phyloP scores from a whole-genome alignment of 1,140 invertebrate genomes.

The Orius insidiosus region DNA sequence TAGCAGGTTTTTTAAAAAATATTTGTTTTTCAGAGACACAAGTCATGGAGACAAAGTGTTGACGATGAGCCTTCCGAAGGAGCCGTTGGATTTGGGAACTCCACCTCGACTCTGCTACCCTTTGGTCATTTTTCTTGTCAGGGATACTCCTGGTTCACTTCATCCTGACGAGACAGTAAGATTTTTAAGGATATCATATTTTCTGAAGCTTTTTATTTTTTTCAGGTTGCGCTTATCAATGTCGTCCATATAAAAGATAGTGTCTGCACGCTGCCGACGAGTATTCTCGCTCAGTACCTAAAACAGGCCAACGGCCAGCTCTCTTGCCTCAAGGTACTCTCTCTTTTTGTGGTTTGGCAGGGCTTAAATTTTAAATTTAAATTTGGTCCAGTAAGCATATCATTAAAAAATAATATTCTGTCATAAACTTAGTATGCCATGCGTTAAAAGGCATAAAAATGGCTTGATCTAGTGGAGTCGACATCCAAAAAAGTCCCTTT shows the following conservation, averaged over 20 bases:
- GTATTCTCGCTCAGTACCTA: constrained; percentile 58
- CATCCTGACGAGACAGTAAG: constrained; percentile 56
- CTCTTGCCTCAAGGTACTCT: constrained; percentile 56
- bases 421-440: too few species aligned
- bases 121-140: constrained; percentile 50
- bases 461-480: too few species aligned
- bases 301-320: constrained; percentile 66
- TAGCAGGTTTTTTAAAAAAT: too few species aligned
- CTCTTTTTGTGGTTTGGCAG: too few species aligned
- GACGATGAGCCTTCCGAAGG: constrained; percentile 35
- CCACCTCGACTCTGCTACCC: constrained; percentile 55
- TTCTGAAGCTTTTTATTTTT: constrained; percentile 11
- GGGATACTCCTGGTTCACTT: constrained; percentile 39
- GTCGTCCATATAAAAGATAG: constrained; percentile 64
- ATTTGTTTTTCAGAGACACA: constrained; percentile 23
- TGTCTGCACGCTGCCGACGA: constrained; percentile 55
- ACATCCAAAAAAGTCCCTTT: too few species aligned
- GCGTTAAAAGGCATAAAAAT: too few species aligned
- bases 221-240: constrained; percentile 55
- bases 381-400: too few species aligned
- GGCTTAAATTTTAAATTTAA: too few species aligned
- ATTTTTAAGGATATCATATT: neutral
- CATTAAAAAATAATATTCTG: too few species aligned
- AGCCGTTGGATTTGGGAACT: constrained; percentile 44
- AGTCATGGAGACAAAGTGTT: constrained; percentile 46